Base-by-base conservation (phyloP, 2,113 vertebrate genomes). In the Arvicanthis niloticus region DNA sequence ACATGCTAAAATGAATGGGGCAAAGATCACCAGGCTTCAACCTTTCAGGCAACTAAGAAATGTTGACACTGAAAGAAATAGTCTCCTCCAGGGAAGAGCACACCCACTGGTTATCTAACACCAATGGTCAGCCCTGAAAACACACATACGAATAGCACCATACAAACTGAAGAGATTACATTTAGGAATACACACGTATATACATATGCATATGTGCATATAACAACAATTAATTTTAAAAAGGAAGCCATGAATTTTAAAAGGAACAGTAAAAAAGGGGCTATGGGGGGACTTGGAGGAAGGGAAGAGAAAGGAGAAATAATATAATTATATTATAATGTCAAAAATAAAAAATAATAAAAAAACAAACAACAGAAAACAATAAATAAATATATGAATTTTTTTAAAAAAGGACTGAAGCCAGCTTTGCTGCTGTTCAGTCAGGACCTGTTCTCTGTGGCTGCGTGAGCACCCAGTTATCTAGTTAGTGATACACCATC, bases 391-490 rank as follows among this genome's bases (percentile, higher is more conserved):
- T 21, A 80, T 37, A 81, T 81, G 48, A 37, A 34, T 80, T 78
- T 2, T 37, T 8, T 8, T 37, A 80, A 51, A 26, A 70, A 70
- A 67, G 5, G 29, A 34, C 12, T 45, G 15, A 7, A 76, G 85
- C 1, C 16, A 3, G 6, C 4, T 22, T 60, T 45, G 31, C 15
- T 4, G 51, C 34, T 34, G 42, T 77, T 22, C 42, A 29, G 4
- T 2, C 6, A n/a, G 40, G 51, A 58, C 11, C 88, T 58, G 48
- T 19, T 37, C 42, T n/a, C 16, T 0, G 12, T 0, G 9, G 40
- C 40, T 29, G 5, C 0, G 1, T 0, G 4, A 34, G 16, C 16
- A 11, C 26, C 22, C 0, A 10, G 19, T 70, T 4, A 10, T 29
- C 37, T 0, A 13, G 24, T 77, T 4, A 58, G 80, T 15, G 21